Percentiles rank a stretch among this genome's conserved stretches.
These are phyloP conservation scores for Hyphantria cunea DNA, from an alignment of 1,140 invertebrate species.

Conservation along the genomic window DNA sequence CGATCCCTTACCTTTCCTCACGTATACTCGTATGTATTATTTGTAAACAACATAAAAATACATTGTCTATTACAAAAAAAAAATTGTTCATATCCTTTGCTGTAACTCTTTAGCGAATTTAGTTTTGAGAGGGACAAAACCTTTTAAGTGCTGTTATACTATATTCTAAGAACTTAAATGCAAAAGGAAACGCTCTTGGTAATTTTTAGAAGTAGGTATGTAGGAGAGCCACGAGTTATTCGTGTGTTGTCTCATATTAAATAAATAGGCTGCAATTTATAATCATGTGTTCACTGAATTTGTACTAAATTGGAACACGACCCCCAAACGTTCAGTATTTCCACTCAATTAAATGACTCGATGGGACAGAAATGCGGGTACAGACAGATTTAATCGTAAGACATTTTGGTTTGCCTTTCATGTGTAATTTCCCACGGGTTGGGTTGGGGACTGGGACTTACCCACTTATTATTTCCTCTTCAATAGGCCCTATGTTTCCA, in stretches of 20 bases:
- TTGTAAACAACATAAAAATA: too few species aligned
- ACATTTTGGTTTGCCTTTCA: constrained; percentile 60
- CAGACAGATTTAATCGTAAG: constrained; percentile 62
- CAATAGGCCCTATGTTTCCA: constrained; percentile 38
- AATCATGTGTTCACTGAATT: constrained; percentile 30
- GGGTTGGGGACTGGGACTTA: constrained; percentile 37
- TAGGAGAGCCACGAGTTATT: constrained; percentile 2
- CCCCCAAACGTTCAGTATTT: constrained; percentile 49
- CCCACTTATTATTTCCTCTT: constrained; percentile 52
- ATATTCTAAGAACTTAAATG: too few species aligned
- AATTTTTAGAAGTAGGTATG: not conserved
- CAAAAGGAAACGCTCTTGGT: too few species aligned
- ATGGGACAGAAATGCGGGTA: constrained; percentile 58
- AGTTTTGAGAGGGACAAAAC: too few species aligned
- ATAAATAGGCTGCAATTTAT: constrained; percentile 25
- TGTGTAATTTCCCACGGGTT: constrained; percentile 60
- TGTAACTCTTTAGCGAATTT: too few species aligned
- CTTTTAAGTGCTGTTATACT: too few species aligned
- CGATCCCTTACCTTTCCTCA: too few species aligned
- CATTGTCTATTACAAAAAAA: too few species aligned
- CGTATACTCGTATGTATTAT: too few species aligned
- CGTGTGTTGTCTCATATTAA: constrained; percentile 16
- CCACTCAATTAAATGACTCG: constrained; percentile 59
- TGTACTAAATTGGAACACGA: constrained; percentile 38
- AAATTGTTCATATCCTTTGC: too few species aligned